Evolutionary conservation across 2,113 vertebrate genomes (phyloP).

Genomic region (Tricholaema leucomelas): DNA sequence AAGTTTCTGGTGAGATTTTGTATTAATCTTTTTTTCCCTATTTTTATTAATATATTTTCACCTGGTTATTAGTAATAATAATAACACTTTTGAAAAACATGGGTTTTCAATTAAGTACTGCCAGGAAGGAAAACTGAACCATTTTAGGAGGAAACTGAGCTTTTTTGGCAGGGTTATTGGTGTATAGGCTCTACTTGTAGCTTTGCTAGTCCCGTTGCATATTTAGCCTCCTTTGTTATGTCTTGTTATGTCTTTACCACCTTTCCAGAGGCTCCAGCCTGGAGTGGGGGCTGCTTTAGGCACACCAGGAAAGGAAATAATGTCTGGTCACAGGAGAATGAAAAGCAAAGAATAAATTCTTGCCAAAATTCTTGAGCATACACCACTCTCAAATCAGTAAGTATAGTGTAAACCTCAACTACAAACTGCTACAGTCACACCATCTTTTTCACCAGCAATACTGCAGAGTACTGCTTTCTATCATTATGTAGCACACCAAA

Average conservation of each 20-base stretch:
- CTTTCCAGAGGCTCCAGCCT: neutral
- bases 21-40: no score
- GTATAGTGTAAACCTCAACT: neutral
- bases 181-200: neutral
- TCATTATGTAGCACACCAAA: neutral
- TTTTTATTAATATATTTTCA: no score
- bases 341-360: neutral
- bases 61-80: no score
- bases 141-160: neutral
- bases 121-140: neutral
- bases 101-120: neutral
- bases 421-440: neutral
- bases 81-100: no score
- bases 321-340: no score
- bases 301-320: neutral
- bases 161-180: accelerated
- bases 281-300: neutral
- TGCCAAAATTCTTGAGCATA: neutral
- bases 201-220: neutral
- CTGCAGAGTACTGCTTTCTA: neutral
- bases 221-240: neutral
- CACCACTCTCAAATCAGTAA: neutral
- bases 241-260: neutral
- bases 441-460: neutral
- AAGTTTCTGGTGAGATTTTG: no score